Base-by-base conservation (phyloP, 2,888 invertebrate species). In the Thereva nobilitata region DNA sequence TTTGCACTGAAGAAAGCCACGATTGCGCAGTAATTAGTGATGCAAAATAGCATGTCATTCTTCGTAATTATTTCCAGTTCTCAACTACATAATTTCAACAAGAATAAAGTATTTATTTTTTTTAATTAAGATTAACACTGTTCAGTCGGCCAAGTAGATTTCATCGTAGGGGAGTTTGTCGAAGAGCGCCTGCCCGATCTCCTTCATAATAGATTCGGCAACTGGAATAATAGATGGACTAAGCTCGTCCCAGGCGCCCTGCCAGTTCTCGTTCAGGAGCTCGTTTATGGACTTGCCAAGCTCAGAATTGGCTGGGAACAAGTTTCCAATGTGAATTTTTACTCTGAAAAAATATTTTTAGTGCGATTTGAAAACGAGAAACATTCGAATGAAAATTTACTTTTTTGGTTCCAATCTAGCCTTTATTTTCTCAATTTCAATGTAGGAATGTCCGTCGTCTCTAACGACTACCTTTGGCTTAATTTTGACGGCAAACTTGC, bases 221-320 rank as follows among this genome's bases (percentile, higher is more conserved):
- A 56, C 44, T 44, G 35, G 42, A 6, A 38, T 44, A n/a, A 56
- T 8, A 35, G 56, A n/a, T 42, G 61, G 61, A 9, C 35, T 42
- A 5, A 61, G 38, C 34, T 50, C 63, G 12, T 83, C 83, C 79
- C 86, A 86, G 1, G 87, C 82, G 1, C 85, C 75, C 5, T 85
- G 83, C 0, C 85, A 82, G 72, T 87, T 86, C 61, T 84, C 82
- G 73, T 86, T 86, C 12, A 87, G 76, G 77, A 86, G 85, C 10
- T 74, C 71, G 70, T 86, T 86, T 84, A 86, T 84, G 72, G 84
- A 83, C 12, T 84, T 83, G 47, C 86, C 85, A 1, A 86, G 80
- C n/a, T 79, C 68, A 69, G 82, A 81, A 74, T 86, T 84, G 0
- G 85, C 85, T 59, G 84, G 83, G 77, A 84, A 88, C 0, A 89